Percentiles rank a stretch among this genome's conserved stretches.
Evolutionary conservation across 2,113 vertebrate genomes (phyloP).

Genomic region (Pogona vitticeps): DNA sequence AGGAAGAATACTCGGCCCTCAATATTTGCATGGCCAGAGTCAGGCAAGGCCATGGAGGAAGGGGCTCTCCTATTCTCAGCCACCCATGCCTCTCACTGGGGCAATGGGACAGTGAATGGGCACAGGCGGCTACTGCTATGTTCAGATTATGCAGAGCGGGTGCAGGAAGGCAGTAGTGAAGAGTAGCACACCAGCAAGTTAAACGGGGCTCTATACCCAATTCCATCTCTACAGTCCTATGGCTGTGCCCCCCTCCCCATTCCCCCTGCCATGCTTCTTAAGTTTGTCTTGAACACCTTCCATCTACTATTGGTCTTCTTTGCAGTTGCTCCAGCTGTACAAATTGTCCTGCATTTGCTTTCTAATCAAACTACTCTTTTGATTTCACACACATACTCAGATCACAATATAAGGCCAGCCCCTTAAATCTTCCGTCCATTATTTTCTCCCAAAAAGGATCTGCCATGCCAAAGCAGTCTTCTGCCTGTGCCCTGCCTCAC

Average conservation of each 20-base stretch:
- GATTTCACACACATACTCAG: too few species aligned
- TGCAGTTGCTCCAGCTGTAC: not conserved
- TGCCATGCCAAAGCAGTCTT: not conserved
- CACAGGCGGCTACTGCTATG: not conserved
- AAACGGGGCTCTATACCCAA: rapidly evolving
- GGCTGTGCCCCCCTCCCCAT: rapidly evolving
- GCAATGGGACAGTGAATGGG: not conserved
- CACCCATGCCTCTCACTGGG: rapidly evolving
- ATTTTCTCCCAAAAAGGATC: not conserved
- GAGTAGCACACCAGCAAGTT: rapidly evolving
- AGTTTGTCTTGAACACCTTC: not conserved
- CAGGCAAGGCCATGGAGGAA: not conserved
- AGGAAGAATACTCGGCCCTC: not conserved
- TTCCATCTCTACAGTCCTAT: not conserved
- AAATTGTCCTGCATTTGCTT: not conserved
- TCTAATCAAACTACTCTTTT: not conserved
- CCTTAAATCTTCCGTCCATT: not conserved
- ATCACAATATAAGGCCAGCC: not conserved
- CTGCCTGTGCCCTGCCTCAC: not conserved
- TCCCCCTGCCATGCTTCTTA: not conserved
- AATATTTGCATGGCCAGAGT: rapidly evolving
- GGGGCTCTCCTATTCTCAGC: rapidly evolving
- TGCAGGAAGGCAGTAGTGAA: rapidly evolving
- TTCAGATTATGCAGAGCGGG: rapidly evolving
- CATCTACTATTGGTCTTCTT: too few species aligned